phyloP scores from a whole-genome alignment of 2,113 vertebrate genomes.

The Tupaia tana region DNA sequence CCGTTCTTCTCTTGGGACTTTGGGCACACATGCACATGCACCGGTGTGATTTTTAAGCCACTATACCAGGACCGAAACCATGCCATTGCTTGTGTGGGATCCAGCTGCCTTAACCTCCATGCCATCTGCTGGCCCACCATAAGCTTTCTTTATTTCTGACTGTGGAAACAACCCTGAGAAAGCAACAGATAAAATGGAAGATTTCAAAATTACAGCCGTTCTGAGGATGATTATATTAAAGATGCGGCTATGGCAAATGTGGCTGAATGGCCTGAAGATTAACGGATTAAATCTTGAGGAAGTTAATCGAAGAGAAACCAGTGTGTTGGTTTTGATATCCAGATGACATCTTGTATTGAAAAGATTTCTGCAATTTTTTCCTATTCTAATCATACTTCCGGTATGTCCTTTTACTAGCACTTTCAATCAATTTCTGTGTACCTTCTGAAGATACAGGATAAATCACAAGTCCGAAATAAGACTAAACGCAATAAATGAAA shows the following conservation, averaged over 20 bases:
- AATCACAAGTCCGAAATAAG: neutral
- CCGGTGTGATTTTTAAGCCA: no score
- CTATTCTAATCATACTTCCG: neutral
- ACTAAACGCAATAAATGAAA: neutral
- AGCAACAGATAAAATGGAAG: conserved; percentile 23
- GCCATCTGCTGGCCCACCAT: neutral
- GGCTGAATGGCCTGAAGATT: neutral
- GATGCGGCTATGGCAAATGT: neutral
- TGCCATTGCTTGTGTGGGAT: no score
- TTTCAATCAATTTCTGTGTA: neutral
- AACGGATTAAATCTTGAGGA: neutral
- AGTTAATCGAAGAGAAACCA: neutral
- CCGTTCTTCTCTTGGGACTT: no score
- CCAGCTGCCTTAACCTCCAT: no score
- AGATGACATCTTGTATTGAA: neutral
- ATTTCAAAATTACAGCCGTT: conserved; percentile 7
- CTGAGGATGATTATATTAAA: neutral
- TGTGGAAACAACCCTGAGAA: conserved; percentile 32
- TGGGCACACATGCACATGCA: no score
- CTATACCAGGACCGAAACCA: no score
- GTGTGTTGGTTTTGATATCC: neutral
- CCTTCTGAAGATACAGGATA: neutral
- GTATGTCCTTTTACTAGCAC: neutral
- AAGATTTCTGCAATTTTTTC: neutral
- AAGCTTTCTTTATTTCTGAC: conserved; percentile 56